Conservation (phyloP, 2,113 vertebrate genomes). For the Hyaena hyaena region DNA sequence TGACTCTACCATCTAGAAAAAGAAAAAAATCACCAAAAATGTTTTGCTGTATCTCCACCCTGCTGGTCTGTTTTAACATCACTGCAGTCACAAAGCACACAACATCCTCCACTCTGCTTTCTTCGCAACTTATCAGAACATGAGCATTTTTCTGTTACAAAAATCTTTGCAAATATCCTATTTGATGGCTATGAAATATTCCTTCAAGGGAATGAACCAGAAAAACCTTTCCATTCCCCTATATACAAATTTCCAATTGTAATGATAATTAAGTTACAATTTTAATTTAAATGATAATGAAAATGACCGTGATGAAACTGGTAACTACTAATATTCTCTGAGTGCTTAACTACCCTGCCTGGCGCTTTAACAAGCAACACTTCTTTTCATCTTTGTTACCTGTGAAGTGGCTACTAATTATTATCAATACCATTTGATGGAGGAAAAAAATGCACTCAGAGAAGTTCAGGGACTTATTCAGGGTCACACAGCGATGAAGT, state of each 20-base stretch:
- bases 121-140: not conserved
- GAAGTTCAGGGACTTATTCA: not conserved
- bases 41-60: not conserved
- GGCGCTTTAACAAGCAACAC: accelerated
- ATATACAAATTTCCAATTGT: not conserved
- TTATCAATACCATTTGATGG: not conserved
- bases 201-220: not conserved
- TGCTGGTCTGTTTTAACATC: not conserved
- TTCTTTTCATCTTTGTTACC: not conserved
- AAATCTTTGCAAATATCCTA: slow-evolving; percentile 27
- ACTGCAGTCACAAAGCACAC: not conserved
- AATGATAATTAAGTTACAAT: not conserved
- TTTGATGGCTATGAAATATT: slow-evolving; percentile 1
- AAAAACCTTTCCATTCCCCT: not conserved
- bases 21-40: not conserved
- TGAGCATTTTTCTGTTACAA: not conserved
- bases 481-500: not conserved
- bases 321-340: not conserved
- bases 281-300: not conserved
- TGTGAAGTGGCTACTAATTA: not conserved
- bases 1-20: not conserved
- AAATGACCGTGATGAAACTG: not conserved
- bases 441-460: not conserved
- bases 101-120: not conserved
- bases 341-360: not conserved